Base-by-base conservation (phyloP, 2,797 vertebrate genomes). In the Anabacerthia variegaticeps region DNA sequence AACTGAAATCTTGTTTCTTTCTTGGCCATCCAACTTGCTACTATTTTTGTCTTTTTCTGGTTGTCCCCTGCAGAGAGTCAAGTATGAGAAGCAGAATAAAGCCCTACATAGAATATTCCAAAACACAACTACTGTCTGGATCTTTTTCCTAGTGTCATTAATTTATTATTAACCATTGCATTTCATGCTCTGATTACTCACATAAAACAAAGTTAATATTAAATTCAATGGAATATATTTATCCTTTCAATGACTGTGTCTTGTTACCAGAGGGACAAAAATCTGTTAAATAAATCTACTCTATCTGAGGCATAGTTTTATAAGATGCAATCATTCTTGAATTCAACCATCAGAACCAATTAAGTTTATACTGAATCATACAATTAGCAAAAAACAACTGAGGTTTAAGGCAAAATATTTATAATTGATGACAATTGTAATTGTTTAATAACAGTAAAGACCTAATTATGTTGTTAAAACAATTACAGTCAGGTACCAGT, bases 161-260 rank as follows among this genome's bases (percentile, higher is more conserved):
- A 66, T 83, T 67, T 66, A 61, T 80, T 88, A 84, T 81, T 92
- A 93, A 84, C 18, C 12, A 66, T 43, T 69, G 27, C 5, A 81
- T 94, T 92, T 95, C 32, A 86, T 72, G 66, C 51, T 86, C 63
- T 87, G 55, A 73, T 90, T 85, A 62, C 24, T 75, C 37, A 67
- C 26, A 48, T 65, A 61, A 75, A 84, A 54, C 2, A 4, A 8
- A 89, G 27, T 44, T 83, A 83, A 72, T 46, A 62, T 54, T 66
- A 68, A 72, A 87, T 72, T 75, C 43, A 55, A 15, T 73, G 51
- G 3, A 43, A 43, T 83, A 52, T 39, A 49, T 77, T 72, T 92
- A 52, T 67, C 12, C 26, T 74, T 75, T 6, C 1, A 12, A 52
- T 65, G 51, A 8, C 62, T 66, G 11, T 52, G 5, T 28, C 23